Evolutionary conservation across 64 coral and sea anemone species (phyloP).

Genomic region (Stylophora pistillata): DNA sequence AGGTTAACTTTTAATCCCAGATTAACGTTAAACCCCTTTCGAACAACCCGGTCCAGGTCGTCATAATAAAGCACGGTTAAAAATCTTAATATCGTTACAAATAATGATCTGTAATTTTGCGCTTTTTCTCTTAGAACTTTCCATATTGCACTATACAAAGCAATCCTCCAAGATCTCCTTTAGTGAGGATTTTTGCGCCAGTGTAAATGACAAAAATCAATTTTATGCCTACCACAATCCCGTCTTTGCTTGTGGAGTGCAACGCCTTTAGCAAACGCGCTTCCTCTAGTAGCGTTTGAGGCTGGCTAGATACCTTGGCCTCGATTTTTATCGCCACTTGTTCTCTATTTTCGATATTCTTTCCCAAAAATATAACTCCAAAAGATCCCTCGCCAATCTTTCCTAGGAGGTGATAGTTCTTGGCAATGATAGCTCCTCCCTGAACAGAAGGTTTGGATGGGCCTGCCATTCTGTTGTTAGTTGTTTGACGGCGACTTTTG

Average conservation of each 20-base stretch:
- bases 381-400: conserved; percentile 70
- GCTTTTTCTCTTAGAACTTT: too few species aligned
- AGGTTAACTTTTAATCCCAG: too few species aligned
- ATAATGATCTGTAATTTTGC: too few species aligned
- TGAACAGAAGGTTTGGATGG: not conserved
- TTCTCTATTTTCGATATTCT: conserved; percentile 31
- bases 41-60: too few species aligned
- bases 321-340: conserved; percentile 66
- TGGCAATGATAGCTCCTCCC: conserved; percentile 33
- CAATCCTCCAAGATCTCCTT: not conserved
- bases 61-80: too few species aligned
- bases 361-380: conserved; percentile 63
- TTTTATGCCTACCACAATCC: not conserved
- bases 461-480: conserved; percentile 1
- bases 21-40: too few species aligned
- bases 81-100: too few species aligned
- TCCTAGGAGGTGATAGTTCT: conserved; percentile 38
- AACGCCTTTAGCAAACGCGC: conserved; percentile 30
- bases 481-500: not conserved
- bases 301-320: not conserved
- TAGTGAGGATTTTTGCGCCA: not conserved
- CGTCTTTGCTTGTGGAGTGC: not conserved
- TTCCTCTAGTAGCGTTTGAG: conserved; percentile 27
- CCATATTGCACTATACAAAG: too few species aligned
- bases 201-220: not conserved